Conservation (phyloP, 2,113 vertebrate genomes). For the Fulmarus glacialis region DNA sequence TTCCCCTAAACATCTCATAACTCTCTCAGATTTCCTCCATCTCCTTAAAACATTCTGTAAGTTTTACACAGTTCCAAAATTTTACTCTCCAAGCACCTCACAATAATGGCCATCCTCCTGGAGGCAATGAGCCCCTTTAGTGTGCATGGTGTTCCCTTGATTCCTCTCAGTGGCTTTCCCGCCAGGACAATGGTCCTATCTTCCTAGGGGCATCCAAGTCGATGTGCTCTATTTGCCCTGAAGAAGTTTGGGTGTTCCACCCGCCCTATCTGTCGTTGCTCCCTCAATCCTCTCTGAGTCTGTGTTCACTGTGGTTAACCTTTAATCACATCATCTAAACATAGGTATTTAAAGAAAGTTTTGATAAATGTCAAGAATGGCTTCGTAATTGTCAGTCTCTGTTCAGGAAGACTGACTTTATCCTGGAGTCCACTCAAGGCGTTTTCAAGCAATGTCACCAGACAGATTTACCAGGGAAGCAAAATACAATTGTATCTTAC, state of each 20-base stretch:
- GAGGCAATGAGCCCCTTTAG: neutral
- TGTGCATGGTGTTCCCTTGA: neutral
- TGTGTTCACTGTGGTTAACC: neutral
- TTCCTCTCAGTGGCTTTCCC: neutral
- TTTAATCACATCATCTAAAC: neutral
- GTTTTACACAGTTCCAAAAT: neutral
- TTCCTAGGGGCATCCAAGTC: neutral
- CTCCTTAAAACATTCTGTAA: neutral
- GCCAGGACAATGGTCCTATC: accelerated
- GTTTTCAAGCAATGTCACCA: neutral
- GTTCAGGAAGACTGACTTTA: neutral
- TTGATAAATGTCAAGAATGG: neutral
- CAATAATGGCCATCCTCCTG: neutral
- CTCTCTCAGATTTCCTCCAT: neutral
- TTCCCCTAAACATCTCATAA: neutral
- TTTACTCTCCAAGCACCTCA: neutral
- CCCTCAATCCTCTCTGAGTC: neutral
- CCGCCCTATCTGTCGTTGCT: neutral
- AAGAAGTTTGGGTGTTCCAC: neutral
- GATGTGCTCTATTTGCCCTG: neutral
- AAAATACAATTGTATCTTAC: neutral
- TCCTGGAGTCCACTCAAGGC: neutral
- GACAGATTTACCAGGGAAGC: neutral
- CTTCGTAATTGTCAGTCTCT: neutral
- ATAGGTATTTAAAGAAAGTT: neutral